Percentiles rank a stretch among this genome's conserved stretches.
Evolutionary conservation across 2,888 invertebrate genomes (phyloP).

Genomic region (Mesoligia furuncula): DNA sequence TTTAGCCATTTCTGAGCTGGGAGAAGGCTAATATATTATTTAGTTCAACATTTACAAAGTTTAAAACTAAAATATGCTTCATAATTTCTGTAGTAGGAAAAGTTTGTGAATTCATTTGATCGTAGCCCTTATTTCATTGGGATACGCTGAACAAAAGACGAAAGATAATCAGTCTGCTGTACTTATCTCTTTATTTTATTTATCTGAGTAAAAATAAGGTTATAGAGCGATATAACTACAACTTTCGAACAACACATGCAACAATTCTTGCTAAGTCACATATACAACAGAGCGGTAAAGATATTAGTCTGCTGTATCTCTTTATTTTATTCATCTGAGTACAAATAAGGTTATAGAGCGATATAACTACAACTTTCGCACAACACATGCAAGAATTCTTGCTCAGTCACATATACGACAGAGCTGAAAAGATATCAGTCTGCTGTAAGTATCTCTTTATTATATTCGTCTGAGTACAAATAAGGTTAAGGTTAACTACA

Average conservation of each 20-base stretch:
- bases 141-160: slow-evolving; percentile 41
- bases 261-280: background rate
- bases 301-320: background rate
- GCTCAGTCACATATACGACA: no score
- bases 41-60: background rate
- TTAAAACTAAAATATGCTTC: slow-evolving; percentile 2
- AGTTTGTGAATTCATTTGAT: slow-evolving; percentile 26
- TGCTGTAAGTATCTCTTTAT: no score
- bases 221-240: background rate
- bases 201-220: slow-evolving; percentile 20
- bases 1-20: background rate
- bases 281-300: no score
- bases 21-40: background rate
- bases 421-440: no score
- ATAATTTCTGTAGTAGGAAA: slow-evolving; percentile 13
- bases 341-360: slow-evolving; percentile 21
- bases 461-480: no score
- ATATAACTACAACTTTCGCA: background rate
- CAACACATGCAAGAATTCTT: no score
- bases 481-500: no score
- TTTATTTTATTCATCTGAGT: slow-evolving; percentile 9
- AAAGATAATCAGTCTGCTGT: slow-evolving; percentile 18
- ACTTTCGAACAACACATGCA: no score
- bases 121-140: slow-evolving; percentile 10
- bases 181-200: slow-evolving; percentile 1